Evolutionary conservation across 2,113 vertebrate genomes (phyloP), one percentile per base, ranked within the genome.

Genomic region (Scortum barcoo): DNA sequence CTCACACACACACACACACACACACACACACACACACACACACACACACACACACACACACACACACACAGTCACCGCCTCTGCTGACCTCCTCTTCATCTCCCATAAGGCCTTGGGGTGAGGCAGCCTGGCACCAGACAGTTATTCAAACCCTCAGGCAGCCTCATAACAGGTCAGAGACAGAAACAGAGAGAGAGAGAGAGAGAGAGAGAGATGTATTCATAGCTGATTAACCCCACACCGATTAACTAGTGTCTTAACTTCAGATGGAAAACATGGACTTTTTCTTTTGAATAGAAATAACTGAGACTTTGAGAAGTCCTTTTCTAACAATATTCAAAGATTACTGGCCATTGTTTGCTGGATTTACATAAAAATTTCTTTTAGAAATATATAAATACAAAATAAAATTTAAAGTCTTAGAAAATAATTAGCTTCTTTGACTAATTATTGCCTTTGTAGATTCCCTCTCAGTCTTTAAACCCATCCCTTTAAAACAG

Each of bases 81-180:
- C 82, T 60, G 54, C 74, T 93, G 93, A 95, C 94, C 92, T 91
- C 93, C 81, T 89, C 87, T 92, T 94, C 94, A 92, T 95, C 93
- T 93, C 93, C 92, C 92, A 91, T 76, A 89, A 94, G 92, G 91
- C 94, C 91, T 90, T 85, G 88, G 92, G 93, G 93, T 85, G 85
- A 95, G 91, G 94, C 91, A 93, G 94, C 91, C 86, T 95, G 94
- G 95, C 95, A 95, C 95, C 95, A 95, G 93, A 94, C 94, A 95
- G 93, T 94, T 95, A 95, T 95, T 95, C 78, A 91, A 91, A 73
- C 90, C 95, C 93, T 88, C 76, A 80, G 93, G 94, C 94, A 70
- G 76, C 83, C 80, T 92, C 90, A 88, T 91, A 91, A 90, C 92
- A 93, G 92, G 94, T 94, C 94, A 92, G 85, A 89, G 53, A 71